phyloP scores from a whole-genome alignment of 2,888 invertebrate genomes.

The Sminthurides aquaticus region DNA sequence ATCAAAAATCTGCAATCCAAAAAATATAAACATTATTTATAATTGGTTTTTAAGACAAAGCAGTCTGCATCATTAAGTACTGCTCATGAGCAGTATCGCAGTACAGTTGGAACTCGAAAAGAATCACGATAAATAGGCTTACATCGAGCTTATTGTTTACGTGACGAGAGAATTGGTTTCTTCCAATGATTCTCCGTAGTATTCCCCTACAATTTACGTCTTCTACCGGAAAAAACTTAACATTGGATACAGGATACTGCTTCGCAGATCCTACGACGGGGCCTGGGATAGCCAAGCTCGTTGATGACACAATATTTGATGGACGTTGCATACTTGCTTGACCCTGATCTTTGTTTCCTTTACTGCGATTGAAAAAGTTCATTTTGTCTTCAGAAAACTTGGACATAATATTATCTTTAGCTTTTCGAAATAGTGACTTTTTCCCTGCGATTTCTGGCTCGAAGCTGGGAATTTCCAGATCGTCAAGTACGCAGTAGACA shows the following conservation, averaged over 20 bases:
- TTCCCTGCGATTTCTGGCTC: constrained; percentile 36
- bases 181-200: constrained; percentile 31
- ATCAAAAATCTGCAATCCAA: constrained; percentile 37
- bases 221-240: constrained; percentile 38
- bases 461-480: constrained; percentile 35
- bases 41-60: too few relatives aligned
- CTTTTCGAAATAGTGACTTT: constrained; percentile 42
- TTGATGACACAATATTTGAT: constrained; percentile 5
- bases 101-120: background rate
- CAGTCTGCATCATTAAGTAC: too few relatives aligned
- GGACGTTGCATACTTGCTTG: constrained; percentile 5
- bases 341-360: constrained; percentile 20
- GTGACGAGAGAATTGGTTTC: constrained; percentile 39
- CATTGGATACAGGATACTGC: constrained; percentile 22
- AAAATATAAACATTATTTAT: constrained; percentile 2
- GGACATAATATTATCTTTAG: constrained; percentile 42
- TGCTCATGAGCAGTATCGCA: too few relatives aligned
- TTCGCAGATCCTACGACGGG: constrained; percentile 8
- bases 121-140: constrained; percentile 14
- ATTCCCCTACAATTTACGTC: constrained; percentile 38
- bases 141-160: constrained; percentile 39
- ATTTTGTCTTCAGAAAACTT: constrained; percentile 36
- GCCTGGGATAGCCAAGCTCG: constrained; percentile 3
- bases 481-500: constrained; percentile 38
- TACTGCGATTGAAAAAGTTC: constrained; percentile 35